Conservation (phyloP, 2,888 invertebrate species). For the Morpho achilles region DNA sequence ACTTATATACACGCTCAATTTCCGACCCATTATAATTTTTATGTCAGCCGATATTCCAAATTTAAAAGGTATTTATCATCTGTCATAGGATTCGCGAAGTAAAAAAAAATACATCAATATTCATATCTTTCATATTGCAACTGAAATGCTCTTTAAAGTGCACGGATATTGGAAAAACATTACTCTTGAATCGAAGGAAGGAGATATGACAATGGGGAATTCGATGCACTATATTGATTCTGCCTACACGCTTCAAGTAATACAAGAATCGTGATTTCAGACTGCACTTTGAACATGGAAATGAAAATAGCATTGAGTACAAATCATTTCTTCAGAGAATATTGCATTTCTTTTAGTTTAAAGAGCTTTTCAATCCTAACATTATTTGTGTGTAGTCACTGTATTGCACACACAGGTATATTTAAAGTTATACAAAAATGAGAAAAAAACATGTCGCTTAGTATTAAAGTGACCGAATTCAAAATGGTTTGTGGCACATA, state of each 20-base stretch:
- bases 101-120: conserved; percentile 36
- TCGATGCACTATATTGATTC: conserved; percentile 19
- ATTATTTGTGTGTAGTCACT: no score
- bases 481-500: no score
- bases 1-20: no score
- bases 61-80: conserved; percentile 16
- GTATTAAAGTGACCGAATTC: no score
- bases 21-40: no score
- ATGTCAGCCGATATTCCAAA: conserved; percentile 3
- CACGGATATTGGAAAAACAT: conserved; percentile 67
- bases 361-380: no score
- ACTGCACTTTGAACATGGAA: neutral
- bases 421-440: no score
- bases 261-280: conserved; percentile 7
- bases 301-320: conserved; percentile 6
- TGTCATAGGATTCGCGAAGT: conserved; percentile 21
- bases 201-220: conserved; percentile 43
- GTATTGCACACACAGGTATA: no score
- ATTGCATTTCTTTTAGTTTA: no score
- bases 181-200: conserved; percentile 50
- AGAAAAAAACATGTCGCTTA: no score
- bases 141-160: conserved; percentile 57
- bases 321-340: no score
- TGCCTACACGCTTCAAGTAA: conserved; percentile 12
- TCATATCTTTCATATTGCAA: conserved; percentile 37